These are phyloP conservation scores for Aphaenogaster rudis DNA, from an alignment of 1,140 invertebrate species.

Conservation along the genomic window DNA sequence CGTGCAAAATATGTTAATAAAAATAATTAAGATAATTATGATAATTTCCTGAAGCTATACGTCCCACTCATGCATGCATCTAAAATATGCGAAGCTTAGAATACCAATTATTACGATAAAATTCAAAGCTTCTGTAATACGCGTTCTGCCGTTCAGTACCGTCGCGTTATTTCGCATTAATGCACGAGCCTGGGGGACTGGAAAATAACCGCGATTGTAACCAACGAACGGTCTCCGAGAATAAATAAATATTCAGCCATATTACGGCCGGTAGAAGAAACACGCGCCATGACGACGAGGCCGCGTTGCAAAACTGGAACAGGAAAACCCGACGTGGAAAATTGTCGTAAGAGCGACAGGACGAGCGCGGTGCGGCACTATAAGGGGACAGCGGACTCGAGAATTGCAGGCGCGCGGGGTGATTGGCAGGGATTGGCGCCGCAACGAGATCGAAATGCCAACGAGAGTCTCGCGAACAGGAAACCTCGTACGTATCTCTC, in stretches of 20 bases:
- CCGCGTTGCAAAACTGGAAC: constrained; percentile 30
- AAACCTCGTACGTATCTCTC: constrained; percentile 69
- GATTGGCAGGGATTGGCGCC: constrained; percentile 68
- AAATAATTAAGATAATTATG: neutral
- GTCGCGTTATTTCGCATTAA: constrained; percentile 35
- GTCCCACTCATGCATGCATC: neutral
- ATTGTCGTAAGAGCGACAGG: constrained; percentile 42
- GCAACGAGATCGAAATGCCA: constrained; percentile 75
- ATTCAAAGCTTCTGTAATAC: neutral
- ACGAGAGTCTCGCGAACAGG: constrained; percentile 70
- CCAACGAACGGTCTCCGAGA: constrained; percentile 5
- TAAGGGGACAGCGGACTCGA: constrained; percentile 30
- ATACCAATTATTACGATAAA: neutral
- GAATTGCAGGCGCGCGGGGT: constrained; percentile 68
- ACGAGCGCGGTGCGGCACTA: constrained; percentile 1
- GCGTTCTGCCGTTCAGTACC: neutral
- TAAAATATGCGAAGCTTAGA: neutral
- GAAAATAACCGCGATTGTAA: constrained; percentile 38
- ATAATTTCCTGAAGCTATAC: neutral
- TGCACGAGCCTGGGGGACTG: constrained; percentile 14
- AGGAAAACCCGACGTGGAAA: constrained; percentile 61
- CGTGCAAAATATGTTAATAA: neutral
- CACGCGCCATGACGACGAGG: constrained; percentile 30
- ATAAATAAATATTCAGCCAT: constrained; percentile 52
- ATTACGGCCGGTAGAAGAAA: constrained; percentile 34